Evolutionary conservation across 1,140 invertebrate genomes (phyloP).

Genomic region (Drosophila seguyi): DNA sequence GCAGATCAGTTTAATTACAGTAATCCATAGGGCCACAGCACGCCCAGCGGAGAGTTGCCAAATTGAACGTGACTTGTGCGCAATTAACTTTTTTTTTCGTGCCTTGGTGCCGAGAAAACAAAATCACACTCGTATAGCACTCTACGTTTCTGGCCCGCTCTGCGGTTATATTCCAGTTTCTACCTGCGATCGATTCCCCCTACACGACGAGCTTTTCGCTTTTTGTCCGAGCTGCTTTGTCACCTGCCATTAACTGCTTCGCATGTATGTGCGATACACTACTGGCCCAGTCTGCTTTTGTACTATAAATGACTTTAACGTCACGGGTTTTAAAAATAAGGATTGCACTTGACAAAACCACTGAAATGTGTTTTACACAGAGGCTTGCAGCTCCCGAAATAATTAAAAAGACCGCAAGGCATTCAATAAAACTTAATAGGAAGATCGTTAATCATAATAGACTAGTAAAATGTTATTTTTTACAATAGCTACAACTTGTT

Average conservation of each 20-base stretch:
- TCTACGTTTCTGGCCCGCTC: constrained; percentile 11
- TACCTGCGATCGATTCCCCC: constrained; percentile 25
- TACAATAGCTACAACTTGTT: not conserved
- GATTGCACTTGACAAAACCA: not conserved
- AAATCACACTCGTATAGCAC: constrained; percentile 14
- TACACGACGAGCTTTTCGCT: constrained; percentile 27
- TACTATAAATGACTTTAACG: constrained; percentile 22
- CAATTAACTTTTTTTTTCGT: constrained; percentile 16
- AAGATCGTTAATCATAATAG: not conserved
- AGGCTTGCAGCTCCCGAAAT: not conserved
- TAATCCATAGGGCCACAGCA: constrained; percentile 23
- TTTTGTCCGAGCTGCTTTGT: constrained; percentile 33
- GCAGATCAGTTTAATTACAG: constrained; percentile 22
- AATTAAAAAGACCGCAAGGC: not conserved
- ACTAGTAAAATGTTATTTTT: not conserved
- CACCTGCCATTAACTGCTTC: constrained; percentile 22
- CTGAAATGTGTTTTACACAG: not conserved
- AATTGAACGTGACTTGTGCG: constrained; percentile 39
- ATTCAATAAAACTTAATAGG: not conserved
- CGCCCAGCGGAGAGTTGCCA: constrained; percentile 19
- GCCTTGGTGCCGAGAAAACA: constrained; percentile 21
- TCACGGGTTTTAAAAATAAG: constrained; percentile 10
- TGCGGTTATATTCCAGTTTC: constrained; percentile 27
- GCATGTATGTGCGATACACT: constrained; percentile 3
- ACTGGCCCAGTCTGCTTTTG: constrained; percentile 34